Percentiles rank a stretch among this genome's conserved stretches.
Evolutionary conservation across 2,888 invertebrate genomes (phyloP).

Genomic region (Artemia sinica): DNA sequence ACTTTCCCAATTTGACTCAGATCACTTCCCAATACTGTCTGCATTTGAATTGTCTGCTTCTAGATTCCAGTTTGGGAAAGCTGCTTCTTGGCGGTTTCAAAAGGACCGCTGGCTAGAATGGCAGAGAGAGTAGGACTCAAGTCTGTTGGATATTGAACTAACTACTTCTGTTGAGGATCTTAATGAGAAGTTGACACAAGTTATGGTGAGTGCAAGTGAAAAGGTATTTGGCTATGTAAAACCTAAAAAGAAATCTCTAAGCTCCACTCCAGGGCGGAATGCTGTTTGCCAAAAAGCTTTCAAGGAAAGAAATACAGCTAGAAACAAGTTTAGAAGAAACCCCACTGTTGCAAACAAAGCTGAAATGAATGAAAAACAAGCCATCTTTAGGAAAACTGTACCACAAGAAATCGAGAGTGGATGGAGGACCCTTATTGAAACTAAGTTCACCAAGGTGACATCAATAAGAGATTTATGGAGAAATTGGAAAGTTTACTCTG

Average conservation of each 20-base stretch:
- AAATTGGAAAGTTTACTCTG: neutral
- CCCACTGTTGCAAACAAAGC: neutral
- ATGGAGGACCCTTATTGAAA: neutral
- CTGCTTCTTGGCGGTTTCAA: neutral
- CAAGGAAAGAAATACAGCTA: neutral
- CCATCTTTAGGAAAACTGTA: neutral
- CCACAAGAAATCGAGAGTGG: neutral
- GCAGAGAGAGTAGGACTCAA: neutral
- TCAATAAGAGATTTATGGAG: neutral
- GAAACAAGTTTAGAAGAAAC: neutral
- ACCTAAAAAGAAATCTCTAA: neutral
- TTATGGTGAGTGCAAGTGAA: neutral
- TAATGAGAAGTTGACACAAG: neutral
- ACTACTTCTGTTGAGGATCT: neutral
- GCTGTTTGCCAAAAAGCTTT: neutral
- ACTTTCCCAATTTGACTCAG: neutral
- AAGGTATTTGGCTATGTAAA: conserved; percentile 1
- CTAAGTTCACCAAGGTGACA: neutral
- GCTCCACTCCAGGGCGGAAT: neutral
- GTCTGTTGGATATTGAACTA: neutral
- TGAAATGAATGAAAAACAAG: neutral
- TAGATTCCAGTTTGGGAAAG: neutral
- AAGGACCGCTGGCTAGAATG: neutral
- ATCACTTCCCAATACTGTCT: neutral
- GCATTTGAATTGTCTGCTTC: neutral